Base-by-base conservation (phyloP, 92 coral and sea anemone genomes). In the Bergia puertoricense region DNA sequence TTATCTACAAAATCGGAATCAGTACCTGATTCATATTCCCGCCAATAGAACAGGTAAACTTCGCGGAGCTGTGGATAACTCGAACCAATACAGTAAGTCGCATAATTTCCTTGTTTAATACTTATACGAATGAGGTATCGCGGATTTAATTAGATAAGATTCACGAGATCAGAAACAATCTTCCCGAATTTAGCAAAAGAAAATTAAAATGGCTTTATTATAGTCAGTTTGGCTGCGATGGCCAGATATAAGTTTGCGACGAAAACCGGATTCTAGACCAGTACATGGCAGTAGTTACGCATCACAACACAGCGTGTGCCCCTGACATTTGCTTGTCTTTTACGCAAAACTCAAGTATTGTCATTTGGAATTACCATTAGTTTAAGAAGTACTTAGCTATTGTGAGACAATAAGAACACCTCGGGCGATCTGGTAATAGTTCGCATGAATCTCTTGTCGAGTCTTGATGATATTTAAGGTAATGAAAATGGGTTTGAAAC, bases 1-100 rank as follows among this genome's bases (percentile, higher is more conserved):
- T 16, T 54, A 81, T 20, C 84, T 94, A 13, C 85, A 37, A 42
- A 91, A 90, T 82, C 88, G 85, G 81, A 94, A 92, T 13, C 90
- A 88, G 2, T 94, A 80, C 85, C 91, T 93, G 57, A 90, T 94
- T 0, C 89, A 88, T 80, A 76, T 94, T 68, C 82, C 98, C 71
- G 69, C 82, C 37, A 50, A 39, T 22, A 88, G 92, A n/a, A 85
- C 65, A 69, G 18, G 79, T 23, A 84, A 84, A 45, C 30, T 84
- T 71, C 59, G 87, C 6, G 87, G 87, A 51, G 87, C 79, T 2
- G 68, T 36, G 46, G 74, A 74, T 6, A 71, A 46, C n/a, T 45
- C 87, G 11, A 71, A 84, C 44, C 45, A 84, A 30, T 45, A 69
- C 87, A 84, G 87, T 84, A 72, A 84, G 87, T 84, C 13, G 2